Percentiles rank a stretch among this genome's conserved stretches.
Conservation (phyloP, 2,888 invertebrate genomes). For the Spisula subtruncata region DNA sequence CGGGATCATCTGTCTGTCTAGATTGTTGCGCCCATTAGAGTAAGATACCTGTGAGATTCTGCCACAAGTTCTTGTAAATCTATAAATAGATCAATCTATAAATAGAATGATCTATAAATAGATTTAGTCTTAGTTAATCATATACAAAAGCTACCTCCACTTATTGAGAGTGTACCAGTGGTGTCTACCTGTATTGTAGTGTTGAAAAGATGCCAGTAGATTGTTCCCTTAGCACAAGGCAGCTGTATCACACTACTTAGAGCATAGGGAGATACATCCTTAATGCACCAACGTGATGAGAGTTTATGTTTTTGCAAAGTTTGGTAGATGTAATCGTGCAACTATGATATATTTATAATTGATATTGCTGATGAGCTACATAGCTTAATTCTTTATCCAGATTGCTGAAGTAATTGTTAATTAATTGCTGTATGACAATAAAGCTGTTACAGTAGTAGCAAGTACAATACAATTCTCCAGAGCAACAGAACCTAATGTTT, state of each 20-base stretch:
- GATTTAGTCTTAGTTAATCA: too few species aligned
- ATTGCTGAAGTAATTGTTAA: not conserved
- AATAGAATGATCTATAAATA: too few species aligned
- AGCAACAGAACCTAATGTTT: too few species aligned
- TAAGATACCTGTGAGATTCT: conserved; percentile 3
- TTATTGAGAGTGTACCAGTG: too few species aligned
- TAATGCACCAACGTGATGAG: too few species aligned
- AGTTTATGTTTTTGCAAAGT: not conserved
- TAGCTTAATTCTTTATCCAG: not conserved
- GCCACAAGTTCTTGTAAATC: not conserved
- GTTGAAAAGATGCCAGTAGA: not conserved
- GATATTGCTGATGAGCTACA: not conserved
- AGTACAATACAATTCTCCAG: too few species aligned
- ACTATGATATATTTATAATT: too few species aligned
- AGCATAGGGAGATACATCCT: too few species aligned
- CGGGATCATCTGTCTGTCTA: not conserved
- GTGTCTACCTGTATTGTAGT: not conserved
- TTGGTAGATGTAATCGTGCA: too few species aligned
- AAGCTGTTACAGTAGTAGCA: too few species aligned
- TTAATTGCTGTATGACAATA: not conserved
- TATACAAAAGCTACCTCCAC: not conserved
- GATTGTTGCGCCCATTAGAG: not conserved
- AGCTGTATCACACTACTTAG: too few species aligned
- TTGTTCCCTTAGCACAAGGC: too few species aligned
- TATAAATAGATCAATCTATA: not conserved